Percentiles rank a stretch among this genome's conserved stretches.
Evolutionary conservation across 1,140 invertebrate genomes (phyloP).

Genomic region (Mya arenaria): DNA sequence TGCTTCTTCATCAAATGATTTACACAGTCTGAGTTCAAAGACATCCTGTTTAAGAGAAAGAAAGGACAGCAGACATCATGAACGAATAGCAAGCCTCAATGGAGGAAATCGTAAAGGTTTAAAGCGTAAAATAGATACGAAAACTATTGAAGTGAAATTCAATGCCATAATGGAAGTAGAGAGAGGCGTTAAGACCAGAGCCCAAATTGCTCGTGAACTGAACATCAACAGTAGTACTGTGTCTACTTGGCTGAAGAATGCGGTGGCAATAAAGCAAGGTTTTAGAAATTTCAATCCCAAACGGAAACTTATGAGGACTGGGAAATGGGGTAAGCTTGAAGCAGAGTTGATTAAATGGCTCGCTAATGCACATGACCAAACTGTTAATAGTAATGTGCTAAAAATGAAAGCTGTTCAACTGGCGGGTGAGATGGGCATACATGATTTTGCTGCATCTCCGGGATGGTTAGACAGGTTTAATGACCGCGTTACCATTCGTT

Average conservation of each 20-base stretch:
- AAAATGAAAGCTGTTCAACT: neutral
- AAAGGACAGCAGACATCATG: too few species aligned
- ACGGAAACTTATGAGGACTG: neutral
- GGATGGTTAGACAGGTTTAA: conserved; percentile 36
- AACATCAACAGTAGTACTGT: neutral
- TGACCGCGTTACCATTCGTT: conserved; percentile 12
- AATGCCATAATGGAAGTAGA: conserved; percentile 20
- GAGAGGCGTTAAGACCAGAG: neutral
- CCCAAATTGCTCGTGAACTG: conserved; percentile 6
- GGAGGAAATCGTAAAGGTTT: too few species aligned
- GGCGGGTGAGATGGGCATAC: neutral
- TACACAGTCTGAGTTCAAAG: too few species aligned
- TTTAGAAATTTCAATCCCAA: conserved; percentile 26
- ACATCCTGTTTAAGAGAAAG: too few species aligned
- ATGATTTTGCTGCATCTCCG: neutral
- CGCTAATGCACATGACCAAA: neutral
- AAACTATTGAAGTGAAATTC: conserved; percentile 19
- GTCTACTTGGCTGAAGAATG: conserved; percentile 31
- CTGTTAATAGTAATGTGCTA: neutral
- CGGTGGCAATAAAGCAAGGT: conserved; percentile 18
- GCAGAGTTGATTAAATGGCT: too few species aligned
- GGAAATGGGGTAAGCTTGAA: conserved; percentile 3
- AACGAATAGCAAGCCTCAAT: too few species aligned
- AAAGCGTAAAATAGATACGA: conserved; percentile 10
- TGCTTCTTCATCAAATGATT: too few species aligned